Conservation (phyloP, 2,113 vertebrate species). For the Eubucco bourcierii region DNA sequence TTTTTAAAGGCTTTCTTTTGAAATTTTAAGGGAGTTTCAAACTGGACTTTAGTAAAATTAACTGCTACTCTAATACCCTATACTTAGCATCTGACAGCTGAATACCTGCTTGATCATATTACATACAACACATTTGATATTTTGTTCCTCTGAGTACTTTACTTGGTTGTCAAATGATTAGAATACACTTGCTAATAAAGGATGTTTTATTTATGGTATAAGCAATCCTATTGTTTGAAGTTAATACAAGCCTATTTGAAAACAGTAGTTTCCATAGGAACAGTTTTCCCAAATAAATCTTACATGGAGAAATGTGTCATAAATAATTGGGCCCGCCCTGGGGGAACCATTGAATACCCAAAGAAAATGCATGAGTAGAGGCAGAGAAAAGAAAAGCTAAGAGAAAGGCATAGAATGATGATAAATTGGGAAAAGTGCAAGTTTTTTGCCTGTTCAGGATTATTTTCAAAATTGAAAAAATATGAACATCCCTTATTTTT, state of each 20-base stretch:
- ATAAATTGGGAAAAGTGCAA: neutral
- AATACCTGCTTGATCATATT: neutral
- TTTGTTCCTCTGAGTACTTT: constrained; percentile 31
- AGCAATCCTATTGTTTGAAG: constrained; percentile 73
- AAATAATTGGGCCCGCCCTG: constrained; percentile 75
- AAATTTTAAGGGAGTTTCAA: neutral
- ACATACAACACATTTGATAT: neutral
- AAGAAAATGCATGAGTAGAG: constrained; percentile 59
- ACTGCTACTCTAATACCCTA: neutral
- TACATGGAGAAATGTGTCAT: constrained; percentile 74
- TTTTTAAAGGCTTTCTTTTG: neutral
- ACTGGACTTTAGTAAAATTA: neutral
- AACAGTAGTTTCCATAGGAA: constrained; percentile 82
- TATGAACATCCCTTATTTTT: neutral
- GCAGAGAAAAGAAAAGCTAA: constrained; percentile 12
- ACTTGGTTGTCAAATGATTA: constrained; percentile 63
- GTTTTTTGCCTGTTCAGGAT: neutral
- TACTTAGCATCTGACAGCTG: neutral
- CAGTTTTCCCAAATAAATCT: constrained; percentile 73
- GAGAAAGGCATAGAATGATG: constrained; percentile 14
- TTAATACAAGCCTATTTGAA: constrained; percentile 72
- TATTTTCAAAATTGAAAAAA: neutral
- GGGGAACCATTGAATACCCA: constrained; percentile 70
- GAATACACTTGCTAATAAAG: constrained; percentile 52
- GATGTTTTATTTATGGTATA: constrained; percentile 54